phyloP scores from a whole-genome alignment of 2,888 invertebrate species.

The Rhamnusium bicolor region DNA sequence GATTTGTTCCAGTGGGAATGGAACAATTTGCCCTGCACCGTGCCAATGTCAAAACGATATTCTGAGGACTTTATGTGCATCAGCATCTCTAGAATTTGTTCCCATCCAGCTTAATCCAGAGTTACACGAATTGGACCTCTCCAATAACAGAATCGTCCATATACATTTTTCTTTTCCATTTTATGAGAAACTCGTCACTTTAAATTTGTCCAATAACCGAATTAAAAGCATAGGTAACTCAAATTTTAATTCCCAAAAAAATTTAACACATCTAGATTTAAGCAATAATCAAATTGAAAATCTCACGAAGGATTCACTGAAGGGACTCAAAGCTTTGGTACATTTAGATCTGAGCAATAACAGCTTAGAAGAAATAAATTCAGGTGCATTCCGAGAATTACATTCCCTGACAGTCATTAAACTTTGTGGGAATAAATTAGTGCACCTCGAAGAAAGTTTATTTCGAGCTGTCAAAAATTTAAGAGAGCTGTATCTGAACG shows the following conservation, averaged over 20 bases:
- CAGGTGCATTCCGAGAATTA: constrained; percentile 85
- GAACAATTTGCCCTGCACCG: constrained; percentile 80
- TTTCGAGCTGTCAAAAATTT: constrained; percentile 82
- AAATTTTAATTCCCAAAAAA: constrained; percentile 85
- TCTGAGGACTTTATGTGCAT: constrained; percentile 83
- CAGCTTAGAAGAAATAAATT: constrained; percentile 82
- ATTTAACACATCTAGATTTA: constrained; percentile 83
- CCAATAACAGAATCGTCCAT: constrained; percentile 86
- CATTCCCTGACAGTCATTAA: constrained; percentile 82
- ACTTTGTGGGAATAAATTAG: constrained; percentile 83
- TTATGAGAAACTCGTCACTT: constrained; percentile 84
- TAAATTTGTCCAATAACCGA: constrained; percentile 88
- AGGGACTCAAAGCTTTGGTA: constrained; percentile 79
- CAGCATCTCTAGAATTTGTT: constrained; percentile 86
- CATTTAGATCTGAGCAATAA: constrained; percentile 85
- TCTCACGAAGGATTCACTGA: constrained; percentile 83
- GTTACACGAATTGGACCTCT: constrained; percentile 85
- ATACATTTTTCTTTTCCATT: constrained; percentile 86
- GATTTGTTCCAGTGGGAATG: constrained; percentile 63
- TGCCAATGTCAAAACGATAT: constrained; percentile 89
- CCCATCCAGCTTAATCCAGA: constrained; percentile 93
- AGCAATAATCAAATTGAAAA: constrained; percentile 83
- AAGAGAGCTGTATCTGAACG: constrained; percentile 81
- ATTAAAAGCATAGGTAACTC: constrained; percentile 86
- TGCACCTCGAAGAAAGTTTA: constrained; percentile 81